Conservation (phyloP, 2,113 vertebrate genomes). For the Bubo blakistoni region DNA sequence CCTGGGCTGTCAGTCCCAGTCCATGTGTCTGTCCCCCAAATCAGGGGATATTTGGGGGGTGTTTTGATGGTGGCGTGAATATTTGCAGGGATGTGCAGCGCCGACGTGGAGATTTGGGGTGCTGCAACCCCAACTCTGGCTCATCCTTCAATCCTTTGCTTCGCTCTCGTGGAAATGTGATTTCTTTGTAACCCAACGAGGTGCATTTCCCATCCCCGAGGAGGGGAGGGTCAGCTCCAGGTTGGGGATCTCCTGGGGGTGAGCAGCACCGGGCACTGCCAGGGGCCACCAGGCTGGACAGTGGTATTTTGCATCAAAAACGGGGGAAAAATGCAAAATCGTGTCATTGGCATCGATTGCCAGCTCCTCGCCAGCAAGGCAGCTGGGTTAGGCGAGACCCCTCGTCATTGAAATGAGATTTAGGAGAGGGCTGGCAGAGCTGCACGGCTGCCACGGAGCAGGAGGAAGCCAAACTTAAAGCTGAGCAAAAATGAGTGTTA, state of each 20-base stretch:
- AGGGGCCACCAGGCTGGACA: rapidly evolving
- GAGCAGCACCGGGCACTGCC: rapidly evolving
- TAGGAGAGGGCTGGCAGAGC: neutral
- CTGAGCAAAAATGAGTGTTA: neutral
- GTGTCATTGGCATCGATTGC: rapidly evolving
- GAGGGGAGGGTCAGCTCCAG: neutral
- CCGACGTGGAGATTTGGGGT: neutral
- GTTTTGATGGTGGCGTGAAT: neutral
- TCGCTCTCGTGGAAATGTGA: rapidly evolving
- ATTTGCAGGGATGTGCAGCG: rapidly evolving
- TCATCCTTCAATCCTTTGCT: neutral
- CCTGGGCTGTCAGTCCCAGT: rapidly evolving
- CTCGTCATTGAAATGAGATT: rapidly evolving
- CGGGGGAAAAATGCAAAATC: rapidly evolving
- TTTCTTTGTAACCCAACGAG: neutral
- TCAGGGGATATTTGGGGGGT: rapidly evolving
- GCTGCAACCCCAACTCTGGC: neutral
- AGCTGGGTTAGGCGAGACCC: neutral
- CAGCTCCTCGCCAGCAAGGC: rapidly evolving
- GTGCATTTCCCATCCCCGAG: neutral
- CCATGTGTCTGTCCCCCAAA: rapidly evolving
- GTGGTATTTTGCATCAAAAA: rapidly evolving
- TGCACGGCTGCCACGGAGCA: rapidly evolving
- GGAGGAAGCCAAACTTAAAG: neutral
- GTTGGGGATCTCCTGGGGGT: neutral